Evolutionary conservation across 2,888 invertebrate species (phyloP), one percentile per base, ranked within the genome.

Genomic region (Lathronympha strigana): DNA sequence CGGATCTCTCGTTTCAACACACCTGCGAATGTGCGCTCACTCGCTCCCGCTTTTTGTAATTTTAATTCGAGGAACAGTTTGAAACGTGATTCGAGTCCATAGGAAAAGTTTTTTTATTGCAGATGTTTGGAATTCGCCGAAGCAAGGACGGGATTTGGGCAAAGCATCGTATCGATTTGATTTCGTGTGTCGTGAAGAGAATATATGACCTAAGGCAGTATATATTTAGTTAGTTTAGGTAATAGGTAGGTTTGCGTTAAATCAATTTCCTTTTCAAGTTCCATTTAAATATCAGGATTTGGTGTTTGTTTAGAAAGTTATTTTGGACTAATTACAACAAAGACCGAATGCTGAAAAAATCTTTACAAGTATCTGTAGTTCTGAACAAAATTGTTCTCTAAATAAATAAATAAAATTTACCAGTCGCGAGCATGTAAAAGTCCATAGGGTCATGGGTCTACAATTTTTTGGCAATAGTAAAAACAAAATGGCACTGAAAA

Each of bases 21-120:
- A 72, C 73, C 76, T 57, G 57, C 31, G 57, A 45, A 17, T 45
- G 15, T 31, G 19, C 4, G 40, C 43, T 78, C 77, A 89, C 89
- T 81, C 86, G 66, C 79, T 91, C 88, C 80, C 70, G 78, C 91
- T 90, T 90, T 90, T 91, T 91, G 88, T 88, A 90, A 90, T 89
- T 91, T 90, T 91, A 90, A 91, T 92, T 91, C 91, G 87, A 86
- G 85, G 91, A 91, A 90, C 87, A 83, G 79, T 88, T 86, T 86
- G 86, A 82, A 84, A 91, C 91, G 90, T 91, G 90, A 87, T 89
- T 88, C 83, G 89, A 85, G 87, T 88, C 81, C 81, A 83, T 85
- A 84, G 80, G 62, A 66, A 55, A 87, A 84, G 74, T 86, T 89
- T 84, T n/a, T 90, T 91, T 89, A 87, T 87, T 83, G 84, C 78